These are phyloP conservation scores for Cepaea nemoralis DNA, from an alignment of 1,140 invertebrate genomes.

Conservation along the genomic window DNA sequence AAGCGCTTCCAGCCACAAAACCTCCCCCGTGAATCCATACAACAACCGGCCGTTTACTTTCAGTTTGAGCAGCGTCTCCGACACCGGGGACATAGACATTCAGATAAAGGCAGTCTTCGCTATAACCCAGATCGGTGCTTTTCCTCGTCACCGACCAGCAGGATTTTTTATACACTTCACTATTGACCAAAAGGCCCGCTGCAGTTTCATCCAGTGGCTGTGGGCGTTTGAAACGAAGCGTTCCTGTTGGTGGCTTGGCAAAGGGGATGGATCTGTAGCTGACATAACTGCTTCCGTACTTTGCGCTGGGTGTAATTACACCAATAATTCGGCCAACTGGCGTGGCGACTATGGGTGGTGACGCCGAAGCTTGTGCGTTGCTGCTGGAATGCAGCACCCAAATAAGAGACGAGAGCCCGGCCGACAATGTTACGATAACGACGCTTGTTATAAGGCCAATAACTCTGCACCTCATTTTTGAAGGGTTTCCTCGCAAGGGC, in stretches of 20 bases:
- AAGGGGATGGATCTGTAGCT: constrained; percentile 23
- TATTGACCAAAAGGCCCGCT: not conserved
- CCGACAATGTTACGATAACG: not conserved
- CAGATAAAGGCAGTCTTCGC: constrained; percentile 48
- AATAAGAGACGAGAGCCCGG: not conserved
- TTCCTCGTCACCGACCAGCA: constrained; percentile 29
- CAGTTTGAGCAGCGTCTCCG: not conserved
- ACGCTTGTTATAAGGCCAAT: not conserved
- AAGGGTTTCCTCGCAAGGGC: too few species aligned
- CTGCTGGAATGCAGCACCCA: not conserved
- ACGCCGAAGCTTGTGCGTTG: not conserved
- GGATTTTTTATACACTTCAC: not conserved
- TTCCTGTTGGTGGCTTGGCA: constrained; percentile 23
- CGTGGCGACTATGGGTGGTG: constrained; percentile 19
- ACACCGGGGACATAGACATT: constrained; percentile 44
- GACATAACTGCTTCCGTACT: not conserved
- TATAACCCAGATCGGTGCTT: not conserved
- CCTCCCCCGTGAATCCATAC: constrained; percentile 52
- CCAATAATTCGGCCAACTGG: constrained; percentile 17
- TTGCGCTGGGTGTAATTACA: not conserved
- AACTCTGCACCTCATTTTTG: constrained; percentile 6
- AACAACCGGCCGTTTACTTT: constrained; percentile 34
- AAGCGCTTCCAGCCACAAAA: constrained; percentile 38
- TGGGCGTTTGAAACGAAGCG: constrained; percentile 13
- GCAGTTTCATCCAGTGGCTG: not conserved